Percentiles rank a stretch among this genome's conserved stretches.
phyloP scores from a whole-genome alignment of 2,113 vertebrate genomes.

The Phyllopteryx taeniolatus region DNA sequence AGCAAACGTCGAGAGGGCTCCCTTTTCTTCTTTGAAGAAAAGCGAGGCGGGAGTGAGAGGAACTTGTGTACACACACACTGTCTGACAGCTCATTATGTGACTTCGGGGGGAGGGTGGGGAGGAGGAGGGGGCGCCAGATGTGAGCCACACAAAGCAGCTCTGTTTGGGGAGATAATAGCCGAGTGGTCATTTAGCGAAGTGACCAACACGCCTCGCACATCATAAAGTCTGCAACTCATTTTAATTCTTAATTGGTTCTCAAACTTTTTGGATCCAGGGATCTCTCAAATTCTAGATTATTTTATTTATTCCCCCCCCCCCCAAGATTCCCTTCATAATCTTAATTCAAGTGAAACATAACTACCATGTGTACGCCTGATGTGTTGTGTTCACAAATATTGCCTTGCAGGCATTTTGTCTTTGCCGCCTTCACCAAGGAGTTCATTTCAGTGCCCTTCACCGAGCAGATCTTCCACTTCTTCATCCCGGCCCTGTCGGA shows the following conservation, averaged over 20 bases:
- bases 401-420: slow-evolving; percentile 82
- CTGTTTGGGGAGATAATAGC: slow-evolving; percentile 62
- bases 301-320: too few species aligned
- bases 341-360: background rate
- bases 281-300: background rate
- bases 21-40: slow-evolving; percentile 69
- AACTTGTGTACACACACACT: slow-evolving; percentile 64
- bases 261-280: background rate
- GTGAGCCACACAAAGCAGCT: slow-evolving; percentile 64
- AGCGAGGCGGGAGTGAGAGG: slow-evolving; percentile 56
- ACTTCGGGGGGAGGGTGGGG: background rate
- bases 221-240: background rate
- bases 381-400: background rate
- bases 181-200: slow-evolving; percentile 16
- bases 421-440: slow-evolving; percentile 92
- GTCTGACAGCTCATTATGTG: slow-evolving; percentile 63
- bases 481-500: slow-evolving; percentile 91
- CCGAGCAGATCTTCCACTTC: slow-evolving; percentile 94
- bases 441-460: slow-evolving; percentile 89
- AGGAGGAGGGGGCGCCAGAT: slow-evolving; percentile 45
- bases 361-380: too few species aligned
- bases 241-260: background rate
- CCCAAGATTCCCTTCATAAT: background rate
- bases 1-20: slow-evolving; percentile 50
- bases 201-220: slow-evolving; percentile 13